Conservation (phyloP, 2,113 vertebrate species). For the Catharus fuscescens region DNA sequence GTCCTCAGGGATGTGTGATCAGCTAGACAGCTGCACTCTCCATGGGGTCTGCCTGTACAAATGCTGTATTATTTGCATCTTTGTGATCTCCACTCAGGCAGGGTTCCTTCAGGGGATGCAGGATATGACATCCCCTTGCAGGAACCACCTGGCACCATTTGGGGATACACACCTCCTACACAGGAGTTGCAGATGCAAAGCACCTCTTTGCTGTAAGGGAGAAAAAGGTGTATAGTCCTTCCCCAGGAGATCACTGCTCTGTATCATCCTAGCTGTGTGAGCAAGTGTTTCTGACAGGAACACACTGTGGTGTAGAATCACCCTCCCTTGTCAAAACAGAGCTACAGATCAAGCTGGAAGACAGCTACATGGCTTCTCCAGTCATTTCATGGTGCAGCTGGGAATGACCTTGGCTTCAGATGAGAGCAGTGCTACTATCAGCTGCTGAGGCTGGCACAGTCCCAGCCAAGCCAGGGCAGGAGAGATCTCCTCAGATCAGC, state of each 20-base stretch:
- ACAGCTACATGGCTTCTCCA: neutral
- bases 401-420: neutral
- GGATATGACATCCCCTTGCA: fast-evolving
- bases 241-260: neutral
- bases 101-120: neutral
- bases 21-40: neutral
- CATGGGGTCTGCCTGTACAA: neutral
- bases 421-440: neutral
- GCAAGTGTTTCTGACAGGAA: neutral
- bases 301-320: neutral
- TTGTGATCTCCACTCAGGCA: neutral
- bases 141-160: neutral
- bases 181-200: neutral
- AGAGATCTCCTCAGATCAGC: neutral
- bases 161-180: fast-evolving
- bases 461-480: neutral
- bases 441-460: neutral
- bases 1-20: neutral
- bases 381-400: neutral
- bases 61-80: neutral
- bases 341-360: neutral
- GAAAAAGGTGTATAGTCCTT: neutral
- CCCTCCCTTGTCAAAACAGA: neutral
- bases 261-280: neutral
- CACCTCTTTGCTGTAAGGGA: neutral